Evolutionary conservation across 2,888 invertebrate genomes (phyloP), one percentile per base, ranked within the genome.

Genomic region (Caenorhabditis becei): DNA sequence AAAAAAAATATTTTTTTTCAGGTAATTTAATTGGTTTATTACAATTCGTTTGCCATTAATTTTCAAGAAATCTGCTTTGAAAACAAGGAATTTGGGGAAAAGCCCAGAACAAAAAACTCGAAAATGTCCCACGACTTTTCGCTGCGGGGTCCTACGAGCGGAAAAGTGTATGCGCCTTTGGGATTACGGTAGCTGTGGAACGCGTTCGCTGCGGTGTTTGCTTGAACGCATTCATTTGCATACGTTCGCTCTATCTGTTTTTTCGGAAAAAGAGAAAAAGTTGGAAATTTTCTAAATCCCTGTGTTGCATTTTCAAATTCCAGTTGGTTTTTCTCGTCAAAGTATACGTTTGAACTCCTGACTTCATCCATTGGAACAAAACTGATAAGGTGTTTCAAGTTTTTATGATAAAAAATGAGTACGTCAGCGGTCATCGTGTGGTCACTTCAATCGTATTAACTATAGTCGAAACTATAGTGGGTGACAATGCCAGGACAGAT

Each of bases 381-480:
- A 18, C 35, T 47, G 47, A 47, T 47, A 47, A 47, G 20, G 8
- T 10, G 47, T 47, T 47, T 18, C 47, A 47, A 47, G 47, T 47
- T 47, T 47, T 4, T 47, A 18, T 18, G 47, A 47, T 47, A 47
- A 47, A 47, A 20, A 47, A 47, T 11, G n/a, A 47, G 47, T 41
- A 47, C 47, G 47, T 47, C 47, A 47, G 47, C 18, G 47, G 47
- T 47, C 47, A 47, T 47, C 47, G n/a, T 47, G 47, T 47, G 47
- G 47, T 47, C 47, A 47, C 47, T 47, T 18, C 2, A 47, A 47
- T 4, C n/a, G 47, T 18, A 47, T 47, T 47, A 47, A 47, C 47
- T 20, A 7, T 47, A 41, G 2, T 47, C 8, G 18, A 47, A 47
- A 41, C 41, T 41, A 41, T 41, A 41, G 41, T 41, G 41, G 10